Evolutionary conservation across 2,797 vertebrate genomes (phyloP), one percentile per base, ranked within the genome.

Genomic region (Amblyopsis hoosieri): DNA sequence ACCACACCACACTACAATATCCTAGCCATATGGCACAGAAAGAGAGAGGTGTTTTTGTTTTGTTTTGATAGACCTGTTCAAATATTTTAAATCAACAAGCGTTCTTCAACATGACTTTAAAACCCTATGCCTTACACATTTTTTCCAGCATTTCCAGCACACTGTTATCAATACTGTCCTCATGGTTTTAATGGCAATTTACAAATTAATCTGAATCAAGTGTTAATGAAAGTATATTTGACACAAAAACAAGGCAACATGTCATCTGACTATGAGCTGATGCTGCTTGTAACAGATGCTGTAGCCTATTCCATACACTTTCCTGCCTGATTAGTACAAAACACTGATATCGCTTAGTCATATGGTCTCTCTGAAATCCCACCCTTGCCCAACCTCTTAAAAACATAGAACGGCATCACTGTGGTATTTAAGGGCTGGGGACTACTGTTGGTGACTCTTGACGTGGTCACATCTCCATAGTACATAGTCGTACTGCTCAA

Each of bases 201-300:
- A 80, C 64, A 33, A 79, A 80, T 87, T 49, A 66, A 80, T 45
- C 76, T 17, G 33, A 78, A 79, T 82, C 64, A 85, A 85, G 85
- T 74, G 80, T 82, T 84, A 74, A 86, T 74, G 76, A 78, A 77
- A 69, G 79, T 63, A 79, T 73, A 73, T 71, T 74, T 75, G 71
- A 84, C 74, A 59, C 50, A 8, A 17, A 72, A 67, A 50, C 37
- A n/a, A 62, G 60, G 59, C 71, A 64, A 60, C 14, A 19, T 67
- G 49, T 75, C 37, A n/a, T 8, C 2, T 2, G 56, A 58, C 1
- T 6, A 3, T 67, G 60, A 51, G 59, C 3, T 0, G n/a, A n/a
- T 51, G 7, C 12, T 3, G 62, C 23, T 17, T 13, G 52, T 29
- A 29, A 23, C 12, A 23, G 17, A 23, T 15, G 50, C 14, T 17